phyloP scores from a whole-genome alignment of 2,888 invertebrate species.

The Lottia gigantea region DNA sequence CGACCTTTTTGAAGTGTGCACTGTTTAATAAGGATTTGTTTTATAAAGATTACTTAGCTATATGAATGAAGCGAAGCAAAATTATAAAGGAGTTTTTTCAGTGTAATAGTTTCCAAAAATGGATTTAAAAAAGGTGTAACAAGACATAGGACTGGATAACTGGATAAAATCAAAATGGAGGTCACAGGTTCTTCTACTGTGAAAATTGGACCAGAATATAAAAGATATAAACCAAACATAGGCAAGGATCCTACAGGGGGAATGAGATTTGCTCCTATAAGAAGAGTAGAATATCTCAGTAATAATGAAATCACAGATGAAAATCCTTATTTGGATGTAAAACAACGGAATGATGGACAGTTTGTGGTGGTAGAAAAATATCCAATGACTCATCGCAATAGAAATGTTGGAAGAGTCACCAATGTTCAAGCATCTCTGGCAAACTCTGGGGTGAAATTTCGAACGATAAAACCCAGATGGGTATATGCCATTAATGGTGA shows the following conservation, averaged over 20 bases:
- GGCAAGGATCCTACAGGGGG: not conserved
- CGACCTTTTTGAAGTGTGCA: too few relatives aligned
- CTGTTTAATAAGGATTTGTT: too few relatives aligned
- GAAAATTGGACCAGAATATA: not conserved
- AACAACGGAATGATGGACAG: slow-evolving; percentile 45
- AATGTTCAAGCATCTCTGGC: slow-evolving; percentile 20
- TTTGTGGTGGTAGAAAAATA: slow-evolving; percentile 53
- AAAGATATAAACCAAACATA: not conserved
- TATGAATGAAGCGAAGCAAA: too few relatives aligned
- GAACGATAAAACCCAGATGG: slow-evolving; percentile 32
- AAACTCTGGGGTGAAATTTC: slow-evolving; percentile 28
- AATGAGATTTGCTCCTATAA: slow-evolving; percentile 17
- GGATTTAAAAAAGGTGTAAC: not conserved
- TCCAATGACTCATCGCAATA: slow-evolving; percentile 26
- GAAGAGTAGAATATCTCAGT: slow-evolving; percentile 12
- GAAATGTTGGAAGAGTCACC: slow-evolving; percentile 10
- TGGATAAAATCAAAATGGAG: not conserved
- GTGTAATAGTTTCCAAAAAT: too few relatives aligned
- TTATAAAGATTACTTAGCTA: too few relatives aligned
- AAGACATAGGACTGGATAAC: not conserved
- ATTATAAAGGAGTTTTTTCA: too few relatives aligned
- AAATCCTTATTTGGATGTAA: slow-evolving; percentile 42
- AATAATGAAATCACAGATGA: not conserved
- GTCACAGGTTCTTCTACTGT: not conserved
- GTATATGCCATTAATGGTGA: slow-evolving; percentile 22